phyloP scores from a whole-genome alignment of 1,140 invertebrate species.

The Melitaea cinxia region DNA sequence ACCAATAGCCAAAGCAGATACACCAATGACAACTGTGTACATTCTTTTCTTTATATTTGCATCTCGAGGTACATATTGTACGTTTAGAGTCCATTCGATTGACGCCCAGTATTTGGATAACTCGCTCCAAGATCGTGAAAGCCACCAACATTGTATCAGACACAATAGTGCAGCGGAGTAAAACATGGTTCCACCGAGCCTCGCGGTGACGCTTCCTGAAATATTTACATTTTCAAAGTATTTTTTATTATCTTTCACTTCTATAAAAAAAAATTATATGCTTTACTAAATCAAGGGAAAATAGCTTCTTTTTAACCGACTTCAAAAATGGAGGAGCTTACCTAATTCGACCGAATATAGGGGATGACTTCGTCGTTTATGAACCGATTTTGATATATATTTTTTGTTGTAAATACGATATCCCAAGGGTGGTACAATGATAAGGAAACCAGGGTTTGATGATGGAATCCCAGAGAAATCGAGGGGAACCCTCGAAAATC shows the following conservation, averaged over 20 bases:
- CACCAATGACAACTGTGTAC: constrained; percentile 35
- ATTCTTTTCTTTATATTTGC: constrained; percentile 40
- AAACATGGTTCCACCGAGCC: constrained; percentile 59
- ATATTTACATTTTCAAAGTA: constrained; percentile 3
- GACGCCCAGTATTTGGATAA: constrained; percentile 47
- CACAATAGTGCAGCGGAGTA: constrained; percentile 50
- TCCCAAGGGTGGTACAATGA: too few species aligned
- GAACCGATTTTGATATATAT: too few species aligned
- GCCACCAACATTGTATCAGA: constrained; percentile 45
- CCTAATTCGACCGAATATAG: too few species aligned
- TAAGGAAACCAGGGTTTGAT: too few species aligned
- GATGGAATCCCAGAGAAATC: too few species aligned
- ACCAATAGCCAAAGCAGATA: constrained; percentile 44
- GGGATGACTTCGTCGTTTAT: too few species aligned
- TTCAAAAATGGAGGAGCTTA: too few species aligned
- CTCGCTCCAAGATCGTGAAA: constrained; percentile 45
- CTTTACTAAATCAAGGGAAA: too few species aligned
- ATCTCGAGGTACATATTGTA: constrained; percentile 46
- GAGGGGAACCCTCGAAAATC: too few species aligned
- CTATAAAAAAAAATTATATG: too few species aligned
- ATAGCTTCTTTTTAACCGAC: too few species aligned
- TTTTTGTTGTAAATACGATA: too few species aligned
- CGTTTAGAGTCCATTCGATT: constrained; percentile 43
- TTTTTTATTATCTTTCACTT: neutral
- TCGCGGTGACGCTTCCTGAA: constrained; percentile 55